Percentiles rank a stretch among this genome's conserved stretches.
Conservation (phyloP, 2,797 vertebrate species). For the Coregonus sp. region DNA sequence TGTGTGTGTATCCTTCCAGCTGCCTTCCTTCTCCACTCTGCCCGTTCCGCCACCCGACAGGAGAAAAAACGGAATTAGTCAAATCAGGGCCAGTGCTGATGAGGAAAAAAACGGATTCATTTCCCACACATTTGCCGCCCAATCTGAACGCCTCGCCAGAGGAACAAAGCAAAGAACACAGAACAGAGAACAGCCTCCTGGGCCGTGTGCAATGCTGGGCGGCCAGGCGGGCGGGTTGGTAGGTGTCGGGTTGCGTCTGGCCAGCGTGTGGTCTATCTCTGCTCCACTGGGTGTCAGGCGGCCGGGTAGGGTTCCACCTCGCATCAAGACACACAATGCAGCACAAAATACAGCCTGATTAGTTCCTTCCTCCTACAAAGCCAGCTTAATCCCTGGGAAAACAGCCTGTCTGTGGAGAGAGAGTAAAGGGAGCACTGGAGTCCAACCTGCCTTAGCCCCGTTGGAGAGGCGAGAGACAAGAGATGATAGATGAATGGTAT, state of each 20-base stretch:
- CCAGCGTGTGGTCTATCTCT: conserved; percentile 20
- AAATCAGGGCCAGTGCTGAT: conserved; percentile 63
- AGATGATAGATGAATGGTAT: conserved; percentile 39
- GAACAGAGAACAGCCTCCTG: conserved; percentile 29
- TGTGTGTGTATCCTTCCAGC: conserved; percentile 38
- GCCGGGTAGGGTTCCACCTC: conserved; percentile 47
- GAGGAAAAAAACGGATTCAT: conserved; percentile 70
- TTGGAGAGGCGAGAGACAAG: conserved; percentile 17
- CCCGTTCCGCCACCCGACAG: conserved; percentile 50
- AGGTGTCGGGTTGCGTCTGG: conserved; percentile 63
- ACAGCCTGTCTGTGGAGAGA: conserved; percentile 39
- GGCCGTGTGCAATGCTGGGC: background rate
- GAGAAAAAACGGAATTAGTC: conserved; percentile 71
- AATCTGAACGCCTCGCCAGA: conserved; percentile 48
- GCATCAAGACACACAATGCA: conserved; percentile 56
- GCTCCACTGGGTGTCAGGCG: conserved; percentile 30
- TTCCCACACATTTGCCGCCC: conserved; percentile 49
- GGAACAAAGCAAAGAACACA: conserved; percentile 46
- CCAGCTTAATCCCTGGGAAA: conserved; percentile 61
- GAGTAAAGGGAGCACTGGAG: background rate
- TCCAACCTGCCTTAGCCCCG: conserved; percentile 32
- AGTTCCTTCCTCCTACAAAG: conserved; percentile 72
- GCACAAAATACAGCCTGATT: conserved; percentile 69
- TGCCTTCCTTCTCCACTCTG: conserved; percentile 44
- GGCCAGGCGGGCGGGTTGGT: background rate